Base-by-base conservation (phyloP, 2,797 vertebrate genomes). In the Hypotaenidia philippensis region DNA sequence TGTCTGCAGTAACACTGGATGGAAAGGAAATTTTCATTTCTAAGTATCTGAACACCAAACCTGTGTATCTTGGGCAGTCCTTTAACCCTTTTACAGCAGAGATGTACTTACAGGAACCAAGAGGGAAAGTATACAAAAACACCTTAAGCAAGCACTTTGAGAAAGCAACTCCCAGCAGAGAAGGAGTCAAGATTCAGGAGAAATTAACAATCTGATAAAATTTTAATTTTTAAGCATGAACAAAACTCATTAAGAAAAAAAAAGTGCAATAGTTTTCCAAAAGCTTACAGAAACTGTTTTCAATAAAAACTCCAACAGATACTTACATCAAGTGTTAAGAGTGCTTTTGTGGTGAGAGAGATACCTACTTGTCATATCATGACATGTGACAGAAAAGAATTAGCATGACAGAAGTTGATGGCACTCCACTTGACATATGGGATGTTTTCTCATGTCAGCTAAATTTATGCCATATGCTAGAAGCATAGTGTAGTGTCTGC, bases 381-480 rank as follows among this genome's bases (percentile, higher is more conserved):
- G 52, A 80, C 53, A 83, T 0, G 3, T 55, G 89, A 79, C 82
- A 92, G 45, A 27, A 32, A 68, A 88, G 74, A 70, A 59, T 25
- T 5, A 41, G 18, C 53, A 77, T 74, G 66, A 77, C 77, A 93
- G 60, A 53, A 36, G 63, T 4, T 19, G 78, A 84, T 84, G 93
- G 93, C 3, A 14, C 89, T 91, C 19, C 86, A 49, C 52, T 85
- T 89, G 82, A 91, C 94, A 88, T 78, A 89, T 80, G 89, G 85
- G 53, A 69, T 81, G 63, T 88, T 71, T 55, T 94, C 78, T 84
- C 56, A 87, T 71, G 92, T 85, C 96, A 96, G 83, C 87, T 93
- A 93, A 94, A 96, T 95, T 94, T 89, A 83, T 93, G 91, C 96
- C 95, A 91, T 87, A 91, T 95, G 93, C 80, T 91, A 57, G 83